Conservation (phyloP, 2,797 vertebrate genomes). For the Dendrocincla fuliginosa region DNA sequence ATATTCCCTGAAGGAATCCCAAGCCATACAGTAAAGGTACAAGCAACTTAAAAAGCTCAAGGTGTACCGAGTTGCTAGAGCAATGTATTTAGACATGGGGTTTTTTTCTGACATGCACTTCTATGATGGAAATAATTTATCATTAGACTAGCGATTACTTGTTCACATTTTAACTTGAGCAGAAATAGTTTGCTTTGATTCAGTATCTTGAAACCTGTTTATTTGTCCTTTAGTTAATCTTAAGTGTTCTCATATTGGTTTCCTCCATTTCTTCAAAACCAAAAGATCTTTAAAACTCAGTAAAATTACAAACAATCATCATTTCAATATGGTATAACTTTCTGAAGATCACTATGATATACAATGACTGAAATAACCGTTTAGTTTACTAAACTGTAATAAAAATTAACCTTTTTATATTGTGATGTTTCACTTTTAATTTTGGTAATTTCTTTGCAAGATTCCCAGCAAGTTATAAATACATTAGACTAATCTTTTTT, state of each 20-base stretch:
- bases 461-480: background rate
- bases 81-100: accelerated
- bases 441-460: background rate
- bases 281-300: background rate
- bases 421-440: background rate
- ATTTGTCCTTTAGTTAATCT: background rate
- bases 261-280: background rate
- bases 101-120: background rate
- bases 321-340: background rate
- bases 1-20: background rate
- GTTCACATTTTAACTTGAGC: background rate
- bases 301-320: background rate
- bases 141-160: background rate
- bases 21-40: background rate
- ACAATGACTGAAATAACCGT: background rate
- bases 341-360: background rate
- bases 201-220: background rate
- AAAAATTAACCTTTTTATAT: background rate
- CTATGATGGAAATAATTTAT: background rate
- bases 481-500: background rate
- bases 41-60: background rate
- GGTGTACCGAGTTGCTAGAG: background rate
- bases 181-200: background rate
- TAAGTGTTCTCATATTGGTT: background rate
- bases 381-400: background rate